A percentile compares a stretch with the other conserved stretches of the same genome.
Evolutionary conservation across 1,140 invertebrate species (phyloP).

Genomic region (Physella acuta): DNA sequence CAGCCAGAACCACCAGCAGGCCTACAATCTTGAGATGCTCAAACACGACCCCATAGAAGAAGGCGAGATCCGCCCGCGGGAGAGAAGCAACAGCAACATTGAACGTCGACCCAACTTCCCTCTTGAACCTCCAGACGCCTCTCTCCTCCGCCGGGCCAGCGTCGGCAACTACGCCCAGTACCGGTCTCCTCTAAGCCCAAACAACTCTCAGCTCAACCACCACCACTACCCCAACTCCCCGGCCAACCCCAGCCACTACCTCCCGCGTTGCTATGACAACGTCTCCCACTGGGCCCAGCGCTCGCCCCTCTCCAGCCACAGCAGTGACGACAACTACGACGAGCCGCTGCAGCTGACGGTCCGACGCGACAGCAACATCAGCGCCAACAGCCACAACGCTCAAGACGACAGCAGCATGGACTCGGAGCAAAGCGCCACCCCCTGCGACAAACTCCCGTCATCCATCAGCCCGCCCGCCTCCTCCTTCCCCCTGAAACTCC

Average conservation of each 20-base stretch:
- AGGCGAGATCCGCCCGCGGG: slow-evolving; percentile 8
- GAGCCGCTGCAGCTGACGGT: slow-evolving; percentile 38
- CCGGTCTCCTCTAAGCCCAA: slow-evolving; percentile 6
- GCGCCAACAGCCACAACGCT: slow-evolving; percentile 9
- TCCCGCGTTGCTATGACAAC: background rate
- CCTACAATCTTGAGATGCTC: background rate
- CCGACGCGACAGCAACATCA: slow-evolving; percentile 25
- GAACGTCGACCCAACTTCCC: slow-evolving; percentile 6
- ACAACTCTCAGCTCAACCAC: background rate
- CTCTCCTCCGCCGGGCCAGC: slow-evolving; percentile 4
- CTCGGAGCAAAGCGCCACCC: background rate
- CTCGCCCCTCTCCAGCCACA: slow-evolving; percentile 28
- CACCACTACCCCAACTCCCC: background rate
- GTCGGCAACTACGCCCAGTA: slow-evolving; percentile 21
- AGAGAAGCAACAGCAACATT: slow-evolving; percentile 21
- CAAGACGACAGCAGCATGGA: slow-evolving; percentile 21
- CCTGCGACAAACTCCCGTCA: background rate
- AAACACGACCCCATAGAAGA: slow-evolving; percentile 16
- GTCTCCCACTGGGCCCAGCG: slow-evolving; percentile 9
- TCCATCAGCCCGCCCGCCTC: slow-evolving; percentile 33
- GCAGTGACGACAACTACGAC: slow-evolving; percentile 28
- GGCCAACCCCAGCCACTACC: slow-evolving; percentile 7
- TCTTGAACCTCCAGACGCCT: background rate
- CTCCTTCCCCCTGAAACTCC: slow-evolving; percentile 47
- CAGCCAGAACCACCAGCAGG: background rate